Evolutionary conservation across 2,797 vertebrate genomes (phyloP).

Genomic region (Mormyrus hasselquistii): DNA sequence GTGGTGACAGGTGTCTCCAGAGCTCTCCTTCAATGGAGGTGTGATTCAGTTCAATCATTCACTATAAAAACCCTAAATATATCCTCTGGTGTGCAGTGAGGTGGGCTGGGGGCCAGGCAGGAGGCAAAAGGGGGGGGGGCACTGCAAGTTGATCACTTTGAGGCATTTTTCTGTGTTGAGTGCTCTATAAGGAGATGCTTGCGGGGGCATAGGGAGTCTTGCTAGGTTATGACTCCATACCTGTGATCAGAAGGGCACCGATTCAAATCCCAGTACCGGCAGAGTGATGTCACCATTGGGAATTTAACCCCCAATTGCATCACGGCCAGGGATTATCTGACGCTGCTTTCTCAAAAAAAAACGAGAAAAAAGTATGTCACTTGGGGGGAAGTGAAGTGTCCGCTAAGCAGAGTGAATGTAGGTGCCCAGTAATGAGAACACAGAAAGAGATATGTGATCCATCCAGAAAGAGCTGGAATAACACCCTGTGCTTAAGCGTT

Average conservation of each 20-base stretch:
- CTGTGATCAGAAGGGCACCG: background rate
- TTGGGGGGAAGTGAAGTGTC: background rate
- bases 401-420: background rate
- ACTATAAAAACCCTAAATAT: conserved; percentile 16
- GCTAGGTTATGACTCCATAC: background rate
- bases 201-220: background rate
- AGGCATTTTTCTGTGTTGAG: background rate
- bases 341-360: background rate
- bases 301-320: background rate
- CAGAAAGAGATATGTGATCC: background rate
- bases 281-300: background rate
- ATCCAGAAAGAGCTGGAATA: background rate
- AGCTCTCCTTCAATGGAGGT: conserved; percentile 11
- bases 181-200: background rate
- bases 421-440: background rate
- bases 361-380: background rate
- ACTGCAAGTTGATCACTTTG: background rate
- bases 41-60: conserved; percentile 26
- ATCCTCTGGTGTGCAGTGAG: background rate
- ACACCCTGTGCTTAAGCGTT: background rate
- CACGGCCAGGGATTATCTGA: background rate
- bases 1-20: conserved; percentile 11
- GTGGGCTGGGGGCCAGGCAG: background rate
- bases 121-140: background rate
- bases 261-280: background rate